Evolutionary conservation across 2,113 vertebrate species (phyloP), one percentile per base, ranked within the genome.

Genomic region (Megaceryle maxima): DNA sequence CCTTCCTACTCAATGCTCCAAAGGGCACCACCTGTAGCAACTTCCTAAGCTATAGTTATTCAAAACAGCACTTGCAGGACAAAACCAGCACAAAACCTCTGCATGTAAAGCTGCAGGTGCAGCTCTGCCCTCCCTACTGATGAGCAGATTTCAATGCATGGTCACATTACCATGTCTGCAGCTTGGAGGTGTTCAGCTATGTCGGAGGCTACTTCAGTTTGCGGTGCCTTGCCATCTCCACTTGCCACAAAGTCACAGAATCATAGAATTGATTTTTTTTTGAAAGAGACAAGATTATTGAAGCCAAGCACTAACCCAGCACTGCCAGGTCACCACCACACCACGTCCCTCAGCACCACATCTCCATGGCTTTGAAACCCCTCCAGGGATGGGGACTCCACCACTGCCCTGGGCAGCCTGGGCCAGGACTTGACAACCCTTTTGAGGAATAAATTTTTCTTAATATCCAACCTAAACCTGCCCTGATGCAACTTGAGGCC

Each of bases 201-300:
- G 2, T 15, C 51, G 18, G 77, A 55, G 53, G 48, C 64, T 25
- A 2, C 2, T 44, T 1, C 3, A 72, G 44, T 7, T 72, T 5
- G 12, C 37, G 11, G 1, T 1, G 31, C 18, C n/a, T 1, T 16
- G 43, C 33, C 26, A 14, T 4, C 57, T 43, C 33, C 26, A 4
- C 48, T 17, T 43, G 74, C 41, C 43, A n/a, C 39, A 31, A 35
- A 50, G 53, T 29, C 62, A 64, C 9, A 64, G 62, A 19, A 39
- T 64, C 39, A 41, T 19, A 44, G 43, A 67, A 67, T 18, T 31
- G 8, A 8, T 33, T 67, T 67, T 46, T 46, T 20, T 9, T 31
- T 67, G 29, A 20, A 44, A 46, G 18, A 67, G 41, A 33, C 31
- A 33, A 44, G 64, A 33, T 67, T 20, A 44, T 19, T 33, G 31